Evolutionary conservation across 1,140 invertebrate species (phyloP).

Genomic region (Rhagoletis pomonella): DNA sequence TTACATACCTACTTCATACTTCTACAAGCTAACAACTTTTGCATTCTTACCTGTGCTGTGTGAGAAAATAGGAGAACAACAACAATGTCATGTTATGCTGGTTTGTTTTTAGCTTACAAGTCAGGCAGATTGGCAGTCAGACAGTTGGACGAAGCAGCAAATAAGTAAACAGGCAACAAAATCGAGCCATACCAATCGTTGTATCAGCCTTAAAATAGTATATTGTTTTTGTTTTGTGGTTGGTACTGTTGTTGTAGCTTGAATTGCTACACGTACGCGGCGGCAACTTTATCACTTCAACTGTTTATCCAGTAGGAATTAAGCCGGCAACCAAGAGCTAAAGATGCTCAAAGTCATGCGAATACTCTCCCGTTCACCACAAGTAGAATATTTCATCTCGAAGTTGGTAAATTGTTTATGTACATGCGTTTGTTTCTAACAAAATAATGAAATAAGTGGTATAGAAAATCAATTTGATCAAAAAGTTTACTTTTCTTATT

Average conservation of each 20-base stretch:
- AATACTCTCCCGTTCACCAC: neutral
- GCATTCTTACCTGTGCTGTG: neutral
- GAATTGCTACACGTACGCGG: neutral
- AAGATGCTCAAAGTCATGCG: neutral
- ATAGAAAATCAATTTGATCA: constrained; percentile 46
- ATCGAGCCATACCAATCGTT: neutral
- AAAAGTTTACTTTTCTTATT: constrained; percentile 41
- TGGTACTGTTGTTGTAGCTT: neutral
- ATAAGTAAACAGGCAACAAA: neutral
- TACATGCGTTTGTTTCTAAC: constrained; percentile 16
- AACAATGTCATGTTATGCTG: neutral
- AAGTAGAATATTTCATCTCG: neutral
- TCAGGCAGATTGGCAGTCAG: neutral
- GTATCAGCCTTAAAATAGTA: neutral
- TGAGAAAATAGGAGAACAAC: neutral
- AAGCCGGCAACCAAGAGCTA: constrained; percentile 7
- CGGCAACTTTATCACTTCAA: constrained; percentile 39
- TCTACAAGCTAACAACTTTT: neutral
- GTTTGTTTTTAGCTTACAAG: neutral
- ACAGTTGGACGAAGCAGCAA: neutral
- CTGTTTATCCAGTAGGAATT: constrained; percentile 42
- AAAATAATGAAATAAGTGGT: constrained; percentile 47
- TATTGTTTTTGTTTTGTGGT: neutral
- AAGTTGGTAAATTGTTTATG: neutral
- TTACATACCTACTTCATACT: neutral